Base-by-base conservation (phyloP, 1,140 invertebrate species). In the Formica selysi region DNA sequence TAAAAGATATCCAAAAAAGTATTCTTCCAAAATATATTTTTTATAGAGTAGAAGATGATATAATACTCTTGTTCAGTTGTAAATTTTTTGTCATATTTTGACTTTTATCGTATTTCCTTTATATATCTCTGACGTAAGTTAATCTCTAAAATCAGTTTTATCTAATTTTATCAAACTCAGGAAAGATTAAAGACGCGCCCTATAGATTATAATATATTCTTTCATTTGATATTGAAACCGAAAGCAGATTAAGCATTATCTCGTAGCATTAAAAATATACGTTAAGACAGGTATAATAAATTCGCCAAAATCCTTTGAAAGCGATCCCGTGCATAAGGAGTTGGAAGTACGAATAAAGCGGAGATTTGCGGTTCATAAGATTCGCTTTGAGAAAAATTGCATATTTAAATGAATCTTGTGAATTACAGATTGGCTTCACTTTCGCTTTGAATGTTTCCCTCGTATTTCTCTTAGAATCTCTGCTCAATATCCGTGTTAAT, bases 381-480 rank as follows among this genome's bases (percentile, higher is more conserved):
- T 41, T 76, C 10, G 26, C 11, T 16, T 44, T 44, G 32, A n/a
- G 10, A 38, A 38, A 41, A 64, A n/a, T n/a, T 29, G 61, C 61
- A 62, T 62, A 26, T 62, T 62, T 32, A 62, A 61, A 32, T 16
- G 61, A 64, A 64, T 32, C 61, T 64, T 64, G 26, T 64, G 22
- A 64, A 64, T 51, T 51, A 51, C 13, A 13, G 22, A 29, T 62
- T 29, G 22, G 22, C 8, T 62, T 61, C 22, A 41, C 64, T 67
- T 67, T 22, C n/a, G 36, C 19, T 36, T 19, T 16, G 2, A 36
- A 65, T 36, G 7, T 38, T 16, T n/a, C 32, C 3, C 2, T 26
- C 38, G n/a, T 22, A 19, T 67, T 67, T 13, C 38, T 41, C 38
- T 64, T 16, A 13, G 7, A 59, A 22, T 22, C 3, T 0, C 19